A percentile compares a stretch with the other conserved stretches of the same genome.
These are phyloP conservation scores for Trisateles emortualis DNA, from an alignment of 2,888 invertebrate species.

Conservation along the genomic window DNA sequence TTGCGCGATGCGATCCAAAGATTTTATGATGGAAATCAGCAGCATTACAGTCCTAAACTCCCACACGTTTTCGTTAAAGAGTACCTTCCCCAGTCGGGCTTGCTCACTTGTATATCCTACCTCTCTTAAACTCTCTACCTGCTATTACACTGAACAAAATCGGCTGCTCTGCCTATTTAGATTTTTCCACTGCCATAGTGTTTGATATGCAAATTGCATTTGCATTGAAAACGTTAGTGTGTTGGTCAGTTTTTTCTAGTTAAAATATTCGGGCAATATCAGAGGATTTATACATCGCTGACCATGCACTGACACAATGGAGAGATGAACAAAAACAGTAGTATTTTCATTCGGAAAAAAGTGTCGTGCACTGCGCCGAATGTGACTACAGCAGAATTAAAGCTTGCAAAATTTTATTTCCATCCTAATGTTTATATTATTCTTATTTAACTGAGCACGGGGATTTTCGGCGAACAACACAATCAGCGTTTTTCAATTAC, in stretches of 20 bases:
- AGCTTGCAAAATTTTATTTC: conserved; percentile 34
- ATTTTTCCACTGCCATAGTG: background rate
- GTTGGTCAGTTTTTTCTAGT: conserved; percentile 63
- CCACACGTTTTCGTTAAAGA: too few relatives aligned
- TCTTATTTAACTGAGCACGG: conserved; percentile 18
- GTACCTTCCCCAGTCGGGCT: too few relatives aligned
- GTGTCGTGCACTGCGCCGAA: conserved; percentile 45
- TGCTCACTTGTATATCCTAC: too few relatives aligned
- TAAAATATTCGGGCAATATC: conserved; percentile 76
- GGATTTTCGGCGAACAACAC: conserved; percentile 7
- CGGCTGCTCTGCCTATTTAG: background rate
- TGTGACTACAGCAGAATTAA: conserved; percentile 44
- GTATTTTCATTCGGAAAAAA: conserved; percentile 60
- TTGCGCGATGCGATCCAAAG: too few relatives aligned
- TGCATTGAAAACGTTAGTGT: conserved; percentile 54
- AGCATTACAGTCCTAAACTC: too few relatives aligned
- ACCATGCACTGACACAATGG: conserved; percentile 72
- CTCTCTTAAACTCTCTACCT: too few relatives aligned
- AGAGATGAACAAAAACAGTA: conserved; percentile 77
- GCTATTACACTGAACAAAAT: background rate
- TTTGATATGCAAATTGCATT: conserved; percentile 48
- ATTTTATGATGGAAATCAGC: too few relatives aligned
- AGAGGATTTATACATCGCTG: conserved; percentile 80
- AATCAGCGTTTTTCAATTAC: conserved; percentile 17
- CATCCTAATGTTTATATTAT: conserved; percentile 40